Evolutionary conservation across 2,797 vertebrate genomes (phyloP).

Genomic region (Phoebastria nigripes): DNA sequence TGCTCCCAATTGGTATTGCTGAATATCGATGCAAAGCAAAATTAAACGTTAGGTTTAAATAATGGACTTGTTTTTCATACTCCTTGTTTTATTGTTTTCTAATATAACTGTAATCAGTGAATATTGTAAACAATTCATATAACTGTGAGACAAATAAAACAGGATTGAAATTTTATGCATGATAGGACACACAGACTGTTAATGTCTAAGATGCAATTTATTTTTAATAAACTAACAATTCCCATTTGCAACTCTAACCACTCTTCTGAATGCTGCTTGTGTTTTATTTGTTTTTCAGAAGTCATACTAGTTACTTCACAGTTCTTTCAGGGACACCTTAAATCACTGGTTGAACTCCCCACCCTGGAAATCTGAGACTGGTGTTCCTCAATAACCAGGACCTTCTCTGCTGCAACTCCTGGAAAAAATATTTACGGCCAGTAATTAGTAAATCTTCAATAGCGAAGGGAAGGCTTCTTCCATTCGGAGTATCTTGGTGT

Average conservation of each 20-base stretch:
- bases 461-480: not conserved
- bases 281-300: not conserved
- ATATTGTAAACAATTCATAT: slow-evolving; percentile 56
- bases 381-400: not conserved
- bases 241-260: slow-evolving; percentile 19
- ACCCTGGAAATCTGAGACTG: not conserved
- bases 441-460: not conserved
- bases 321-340: not conserved
- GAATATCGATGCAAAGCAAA: slow-evolving; percentile 41
- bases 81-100: slow-evolving; percentile 52
- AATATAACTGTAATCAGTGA: slow-evolving; percentile 50
- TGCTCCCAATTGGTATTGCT: slow-evolving; percentile 8
- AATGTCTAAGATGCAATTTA: slow-evolving; percentile 36
- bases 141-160: slow-evolving; percentile 46
- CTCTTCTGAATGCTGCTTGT: not conserved
- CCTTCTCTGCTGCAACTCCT: not conserved
- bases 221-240: slow-evolving; percentile 61
- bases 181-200: slow-evolving; percentile 23
- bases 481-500: not conserved
- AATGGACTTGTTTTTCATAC: slow-evolving; percentile 44
- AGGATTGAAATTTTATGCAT: slow-evolving; percentile 60
- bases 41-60: slow-evolving; percentile 55
- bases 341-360: not conserved
- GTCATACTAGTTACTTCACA: not conserved
- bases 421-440: not conserved